Conservation (phyloP, 2,797 vertebrate genomes). For the Anomalospiza imberbis region DNA sequence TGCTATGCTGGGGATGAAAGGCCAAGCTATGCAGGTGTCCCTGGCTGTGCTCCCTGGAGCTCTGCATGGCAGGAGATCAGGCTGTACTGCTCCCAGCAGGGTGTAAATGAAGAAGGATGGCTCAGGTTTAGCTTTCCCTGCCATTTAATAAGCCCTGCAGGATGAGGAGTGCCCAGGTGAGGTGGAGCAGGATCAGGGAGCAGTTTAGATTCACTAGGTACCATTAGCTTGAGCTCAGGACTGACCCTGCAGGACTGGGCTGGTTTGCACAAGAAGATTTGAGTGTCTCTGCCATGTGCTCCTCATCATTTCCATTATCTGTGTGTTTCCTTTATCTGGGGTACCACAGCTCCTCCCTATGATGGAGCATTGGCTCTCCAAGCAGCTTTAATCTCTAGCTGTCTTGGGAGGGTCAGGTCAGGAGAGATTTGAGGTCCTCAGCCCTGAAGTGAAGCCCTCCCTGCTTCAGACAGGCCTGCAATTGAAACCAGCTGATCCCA, state of each 20-base stretch:
- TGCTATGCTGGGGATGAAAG: background rate
- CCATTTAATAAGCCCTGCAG: background rate
- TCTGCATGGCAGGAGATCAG: background rate
- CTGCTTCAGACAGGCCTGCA: slow-evolving; percentile 45
- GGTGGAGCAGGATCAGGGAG: background rate
- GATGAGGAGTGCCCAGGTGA: background rate
- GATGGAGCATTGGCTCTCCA: background rate
- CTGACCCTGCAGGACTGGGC: background rate
- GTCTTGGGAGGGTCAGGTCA: background rate
- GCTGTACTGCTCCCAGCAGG: background rate
- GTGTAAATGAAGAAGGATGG: background rate
- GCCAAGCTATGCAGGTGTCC: background rate
- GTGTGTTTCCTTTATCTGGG: background rate
- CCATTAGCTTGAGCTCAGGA: background rate
- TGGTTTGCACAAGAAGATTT: background rate
- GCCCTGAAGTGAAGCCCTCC: slow-evolving; percentile 25
- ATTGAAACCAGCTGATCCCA: slow-evolving; percentile 69
- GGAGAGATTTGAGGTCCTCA: slow-evolving; percentile 6
- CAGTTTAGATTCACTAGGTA: background rate
- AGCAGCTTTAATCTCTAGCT: slow-evolving; percentile 28
- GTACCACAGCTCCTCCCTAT: background rate
- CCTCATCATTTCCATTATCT: background rate
- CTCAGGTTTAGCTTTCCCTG: background rate
- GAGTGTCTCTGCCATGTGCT: background rate
- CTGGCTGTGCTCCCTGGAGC: background rate